Percentiles rank a stretch among this genome's conserved stretches.
Conservation (phyloP, 1,140 invertebrate genomes). For the Hormaphis cornu region DNA sequence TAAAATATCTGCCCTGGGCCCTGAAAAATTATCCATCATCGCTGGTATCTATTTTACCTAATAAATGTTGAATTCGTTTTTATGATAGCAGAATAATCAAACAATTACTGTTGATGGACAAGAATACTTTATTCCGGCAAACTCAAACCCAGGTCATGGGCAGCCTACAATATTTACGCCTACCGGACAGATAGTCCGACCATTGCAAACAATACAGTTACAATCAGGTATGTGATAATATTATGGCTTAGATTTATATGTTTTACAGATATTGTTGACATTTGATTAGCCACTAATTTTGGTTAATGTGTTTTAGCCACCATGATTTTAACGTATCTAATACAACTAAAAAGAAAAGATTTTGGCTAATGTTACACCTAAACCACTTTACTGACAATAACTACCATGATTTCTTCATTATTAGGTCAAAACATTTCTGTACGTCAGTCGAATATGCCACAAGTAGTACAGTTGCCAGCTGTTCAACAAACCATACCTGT, state of each 20-base stretch:
- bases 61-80: not conserved
- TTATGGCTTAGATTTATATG: conserved; percentile 38
- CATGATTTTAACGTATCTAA: no score
- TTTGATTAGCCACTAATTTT: no score
- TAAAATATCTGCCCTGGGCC: no score
- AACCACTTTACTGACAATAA: no score
- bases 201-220: conserved; percentile 44
- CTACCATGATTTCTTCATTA: not conserved
- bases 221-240: conserved; percentile 39
- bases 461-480: conserved; percentile 59
- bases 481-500: conserved; percentile 78
- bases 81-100: conserved; percentile 49
- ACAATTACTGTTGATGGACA: conserved; percentile 86
- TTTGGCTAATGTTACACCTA: no score
- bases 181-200: conserved; percentile 55
- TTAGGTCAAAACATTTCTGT: conserved; percentile 54
- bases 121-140: conserved; percentile 58
- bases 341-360: no score
- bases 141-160: conserved; percentile 20
- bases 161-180: conserved; percentile 46
- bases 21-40: no score
- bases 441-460: conserved; percentile 47
- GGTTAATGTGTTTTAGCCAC: no score
- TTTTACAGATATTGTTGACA: no score
- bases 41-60: no score